phyloP scores from a whole-genome alignment of 2,888 invertebrate genomes.

The Nomada ferruginata region DNA sequence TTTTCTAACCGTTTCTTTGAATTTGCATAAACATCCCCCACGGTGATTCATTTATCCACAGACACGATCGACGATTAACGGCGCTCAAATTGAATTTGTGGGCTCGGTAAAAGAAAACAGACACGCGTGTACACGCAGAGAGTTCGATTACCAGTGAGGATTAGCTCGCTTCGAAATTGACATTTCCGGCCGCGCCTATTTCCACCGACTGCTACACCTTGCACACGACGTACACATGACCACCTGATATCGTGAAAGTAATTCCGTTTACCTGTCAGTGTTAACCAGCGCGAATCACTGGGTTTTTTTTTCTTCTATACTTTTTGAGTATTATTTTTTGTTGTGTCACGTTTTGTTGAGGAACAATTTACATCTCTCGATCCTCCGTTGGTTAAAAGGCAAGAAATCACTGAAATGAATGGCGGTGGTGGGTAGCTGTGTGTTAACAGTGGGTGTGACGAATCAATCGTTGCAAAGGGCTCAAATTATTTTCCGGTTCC shows the following conservation, averaged over 20 bases:
- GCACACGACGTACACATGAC: conserved; percentile 37
- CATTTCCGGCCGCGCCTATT: conserved; percentile 80
- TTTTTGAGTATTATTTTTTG: too few species aligned
- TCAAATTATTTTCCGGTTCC: too few species aligned
- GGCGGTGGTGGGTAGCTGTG: background rate
- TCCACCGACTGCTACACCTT: conserved; percentile 61
- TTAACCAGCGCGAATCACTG: conserved; percentile 34
- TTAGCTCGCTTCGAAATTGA: conserved; percentile 78
- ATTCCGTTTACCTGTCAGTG: conserved; percentile 65
- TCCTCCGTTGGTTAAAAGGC: background rate
- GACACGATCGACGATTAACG: conserved; percentile 58
- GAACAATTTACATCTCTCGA: conserved; percentile 11
- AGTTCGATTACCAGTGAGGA: conserved; percentile 66
- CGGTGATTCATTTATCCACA: conserved; percentile 43
- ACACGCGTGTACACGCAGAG: conserved; percentile 4
- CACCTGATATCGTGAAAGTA: conserved; percentile 72
- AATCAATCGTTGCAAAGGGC: background rate
- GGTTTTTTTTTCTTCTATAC: conserved; percentile 8
- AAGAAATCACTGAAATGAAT: background rate
- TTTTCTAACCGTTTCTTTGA: conserved; percentile 26
- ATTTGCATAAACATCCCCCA: conserved; percentile 53
- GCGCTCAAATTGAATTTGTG: conserved; percentile 71
- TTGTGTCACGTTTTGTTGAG: background rate
- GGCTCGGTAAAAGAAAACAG: conserved; percentile 20
- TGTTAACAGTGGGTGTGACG: background rate